Conservation (phyloP, 2,888 invertebrate genomes). For the Parochlus steinenii region DNA sequence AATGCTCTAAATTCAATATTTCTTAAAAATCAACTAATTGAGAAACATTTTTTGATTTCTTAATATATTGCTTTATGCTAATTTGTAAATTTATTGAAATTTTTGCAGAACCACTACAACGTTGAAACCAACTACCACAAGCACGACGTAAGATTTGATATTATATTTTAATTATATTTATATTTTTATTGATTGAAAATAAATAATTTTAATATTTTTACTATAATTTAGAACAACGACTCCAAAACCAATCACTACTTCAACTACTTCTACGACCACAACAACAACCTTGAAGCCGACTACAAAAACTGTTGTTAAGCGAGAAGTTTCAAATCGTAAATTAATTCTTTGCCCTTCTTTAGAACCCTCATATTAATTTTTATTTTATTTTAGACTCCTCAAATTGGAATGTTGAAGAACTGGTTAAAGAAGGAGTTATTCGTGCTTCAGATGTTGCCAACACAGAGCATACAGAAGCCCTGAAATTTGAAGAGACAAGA, state of each 20-base stretch:
- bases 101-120: constrained; percentile 17
- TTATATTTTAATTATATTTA: constrained; percentile 1
- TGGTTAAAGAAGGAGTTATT: constrained; percentile 20
- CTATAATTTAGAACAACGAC: constrained; percentile 21
- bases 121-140: constrained; percentile 1
- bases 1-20: not conserved
- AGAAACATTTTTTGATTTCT: no score
- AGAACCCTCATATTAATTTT: not conserved
- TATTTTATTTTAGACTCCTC: no score
- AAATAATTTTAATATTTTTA: not conserved
- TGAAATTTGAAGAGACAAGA: constrained; percentile 1
- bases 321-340: constrained; percentile 7
- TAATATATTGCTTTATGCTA: no score
- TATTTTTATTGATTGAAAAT: not conserved
- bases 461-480: constrained; percentile 15
- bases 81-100: no score
- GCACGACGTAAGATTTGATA: constrained; percentile 1
- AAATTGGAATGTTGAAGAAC: constrained; percentile 13
- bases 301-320: constrained; percentile 12
- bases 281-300: constrained; percentile 18
- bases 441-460: constrained; percentile 15
- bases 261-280: constrained; percentile 23
- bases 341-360: constrained; percentile 10
- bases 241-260: constrained; percentile 22
- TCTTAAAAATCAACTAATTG: constrained; percentile 18